Conservation (phyloP, 1,140 invertebrate genomes). For the Mya arenaria region DNA sequence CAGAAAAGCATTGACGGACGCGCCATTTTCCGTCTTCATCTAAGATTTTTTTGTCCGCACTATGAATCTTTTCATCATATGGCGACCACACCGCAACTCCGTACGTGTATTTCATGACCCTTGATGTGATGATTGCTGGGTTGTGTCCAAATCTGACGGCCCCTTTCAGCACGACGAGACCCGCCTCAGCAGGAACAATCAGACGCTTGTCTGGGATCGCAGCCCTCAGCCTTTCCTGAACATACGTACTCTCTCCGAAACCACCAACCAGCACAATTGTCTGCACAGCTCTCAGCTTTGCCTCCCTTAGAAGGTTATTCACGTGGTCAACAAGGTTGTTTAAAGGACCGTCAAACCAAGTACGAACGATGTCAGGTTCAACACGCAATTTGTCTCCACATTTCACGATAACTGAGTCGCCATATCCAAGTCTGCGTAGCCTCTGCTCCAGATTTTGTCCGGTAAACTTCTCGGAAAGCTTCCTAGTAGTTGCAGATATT, state of each 20-base stretch:
- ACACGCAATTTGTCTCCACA: neutral
- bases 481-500: neutral
- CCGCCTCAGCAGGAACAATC: neutral
- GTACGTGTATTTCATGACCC: no score
- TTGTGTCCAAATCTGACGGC: neutral
- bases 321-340: neutral
- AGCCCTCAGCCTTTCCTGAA: neutral
- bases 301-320: neutral
- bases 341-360: neutral
- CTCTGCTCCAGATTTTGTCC: neutral
- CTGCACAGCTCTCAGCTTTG: neutral
- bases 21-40: no score
- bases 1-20: no score
- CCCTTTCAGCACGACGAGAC: neutral
- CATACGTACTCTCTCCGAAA: neutral
- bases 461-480: neutral
- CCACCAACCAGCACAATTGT: neutral
- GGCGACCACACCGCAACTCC: no score
- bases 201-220: neutral
- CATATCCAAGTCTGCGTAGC: neutral
- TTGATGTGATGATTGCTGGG: no score
- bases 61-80: no score
- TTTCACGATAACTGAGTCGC: neutral
- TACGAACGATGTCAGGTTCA: neutral
- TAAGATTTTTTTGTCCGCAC: no score